phyloP scores from a whole-genome alignment of 1,140 invertebrate genomes.

The Stenopsyche tienmushanensis region DNA sequence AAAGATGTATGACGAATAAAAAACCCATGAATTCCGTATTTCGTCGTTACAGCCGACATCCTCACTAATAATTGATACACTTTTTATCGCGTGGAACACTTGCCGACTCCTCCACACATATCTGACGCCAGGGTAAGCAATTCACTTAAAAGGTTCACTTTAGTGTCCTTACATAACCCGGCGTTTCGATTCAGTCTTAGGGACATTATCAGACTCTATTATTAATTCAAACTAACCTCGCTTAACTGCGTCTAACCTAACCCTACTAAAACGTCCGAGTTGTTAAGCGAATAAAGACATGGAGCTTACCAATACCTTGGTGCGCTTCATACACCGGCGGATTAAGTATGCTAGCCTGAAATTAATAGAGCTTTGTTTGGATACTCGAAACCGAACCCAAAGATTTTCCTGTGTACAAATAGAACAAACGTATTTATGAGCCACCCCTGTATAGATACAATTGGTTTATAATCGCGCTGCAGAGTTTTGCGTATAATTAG shows the following conservation, averaged over 20 bases:
- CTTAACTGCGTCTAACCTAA: conserved; percentile 32
- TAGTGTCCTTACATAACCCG: conserved; percentile 22
- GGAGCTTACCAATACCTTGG: neutral
- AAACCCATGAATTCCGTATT: conserved; percentile 35
- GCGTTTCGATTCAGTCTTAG: conserved; percentile 20
- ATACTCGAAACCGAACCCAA: no score
- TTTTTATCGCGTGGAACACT: conserved; percentile 28
- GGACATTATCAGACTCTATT: conserved; percentile 31
- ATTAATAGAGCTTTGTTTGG: no score
- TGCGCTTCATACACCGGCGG: no score
- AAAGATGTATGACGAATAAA: conserved; percentile 37
- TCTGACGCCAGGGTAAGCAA: conserved; percentile 17
- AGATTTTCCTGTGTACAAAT: no score
- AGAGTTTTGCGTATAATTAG: no score
- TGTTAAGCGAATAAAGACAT: conserved; percentile 28
- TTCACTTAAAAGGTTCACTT: conserved; percentile 38
- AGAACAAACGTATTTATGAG: no score
- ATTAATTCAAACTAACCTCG: conserved; percentile 36
- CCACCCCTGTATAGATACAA: no score
- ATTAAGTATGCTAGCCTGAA: no score
- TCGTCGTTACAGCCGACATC: conserved; percentile 4
- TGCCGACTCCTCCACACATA: no score
- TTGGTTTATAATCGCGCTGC: no score
- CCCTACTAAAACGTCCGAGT: conserved; percentile 28
- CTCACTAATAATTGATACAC: conserved; percentile 37